These are phyloP conservation scores for Bufo gargarizans DNA, from an alignment of 2,113 vertebrate genomes.

Conservation along the genomic window DNA sequence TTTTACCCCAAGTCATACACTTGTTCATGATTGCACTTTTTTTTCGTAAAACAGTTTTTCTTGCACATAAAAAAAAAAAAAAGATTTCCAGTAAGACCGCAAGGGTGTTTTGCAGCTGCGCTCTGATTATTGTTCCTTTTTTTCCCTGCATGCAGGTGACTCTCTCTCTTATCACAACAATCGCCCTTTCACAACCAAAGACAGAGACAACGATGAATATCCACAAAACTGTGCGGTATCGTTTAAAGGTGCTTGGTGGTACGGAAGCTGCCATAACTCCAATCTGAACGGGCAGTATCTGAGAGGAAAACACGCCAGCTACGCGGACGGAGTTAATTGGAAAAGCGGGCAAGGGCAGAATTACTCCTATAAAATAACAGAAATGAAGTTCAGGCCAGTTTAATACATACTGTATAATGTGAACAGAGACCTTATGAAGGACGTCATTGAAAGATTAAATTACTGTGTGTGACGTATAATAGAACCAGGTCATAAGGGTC, in stretches of 20 bases:
- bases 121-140: not conserved
- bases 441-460: no score
- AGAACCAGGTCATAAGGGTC: not conserved
- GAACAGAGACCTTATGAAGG: no score
- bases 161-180: conserved; percentile 37
- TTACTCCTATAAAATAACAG: conserved; percentile 42
- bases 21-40: no score
- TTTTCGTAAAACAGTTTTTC: no score
- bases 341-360: conserved; percentile 1
- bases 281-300: conserved; percentile 45
- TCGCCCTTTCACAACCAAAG: conserved; percentile 36
- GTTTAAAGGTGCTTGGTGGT: conserved; percentile 53
- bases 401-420: not conserved
- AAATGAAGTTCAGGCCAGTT: conserved; percentile 47
- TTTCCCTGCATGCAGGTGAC: conserved; percentile 31
- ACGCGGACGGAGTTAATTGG: conserved; percentile 39
- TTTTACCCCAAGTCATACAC: no score
- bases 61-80: no score
- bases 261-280: conserved; percentile 34
- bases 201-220: conserved; percentile 15
- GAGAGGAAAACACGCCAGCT: conserved; percentile 26
- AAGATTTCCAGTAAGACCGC: no score
- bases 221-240: conserved; percentile 1
- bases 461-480: no score
- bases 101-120: no score